Base-by-base conservation (phyloP, 2,888 invertebrate genomes). In the Drosophila acutilabella region DNA sequence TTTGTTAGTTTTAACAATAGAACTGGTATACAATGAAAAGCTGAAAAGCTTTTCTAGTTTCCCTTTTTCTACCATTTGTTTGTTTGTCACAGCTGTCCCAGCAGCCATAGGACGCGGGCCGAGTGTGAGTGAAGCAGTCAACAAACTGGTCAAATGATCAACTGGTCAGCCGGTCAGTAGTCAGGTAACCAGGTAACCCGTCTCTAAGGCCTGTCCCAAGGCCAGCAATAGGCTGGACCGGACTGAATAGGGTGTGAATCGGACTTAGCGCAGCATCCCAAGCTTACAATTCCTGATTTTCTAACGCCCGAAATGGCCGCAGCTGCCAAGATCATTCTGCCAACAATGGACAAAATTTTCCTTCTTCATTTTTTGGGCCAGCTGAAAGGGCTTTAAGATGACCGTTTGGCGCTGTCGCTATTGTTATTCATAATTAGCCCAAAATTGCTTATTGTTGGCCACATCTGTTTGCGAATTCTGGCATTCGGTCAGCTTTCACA, bases 371-470 rank as follows among this genome's bases (percentile, higher is more conserved):
- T 23, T 56, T 54, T 64, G 50, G 71, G 61, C 68, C 60, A 57
- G 68, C 64, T 41, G 56, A 16, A 38, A 33, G 14, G n/a, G 30
- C 33, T 42, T 50, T 42, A 41, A 53, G 58, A 53, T 67, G 61
- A 57, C 58, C 44, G 23, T 30, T 42, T 26, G 41, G 36, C 18
- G 26, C 36, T 40, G 44, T 38, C 44, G 44, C 71, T 64, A 71
- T 81, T 85, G 82, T 82, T 78, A 82, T 85, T 80, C 71, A 85
- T 76, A 81, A 80, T 75, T 71, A 79, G 78, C 65, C 69, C 51
- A 23, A 65, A 14, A 60, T 13, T 33, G 59, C 59, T 16, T 44
- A 41, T 61, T 53, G 47, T 78, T 58, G 53, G 42, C 42, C 13
- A 36, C 48, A 42, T 54, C 45, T 41, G 42, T 18, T 20, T 58